phyloP scores from a whole-genome alignment of 2,888 invertebrate genomes.

The Philhelius pedissequus region DNA sequence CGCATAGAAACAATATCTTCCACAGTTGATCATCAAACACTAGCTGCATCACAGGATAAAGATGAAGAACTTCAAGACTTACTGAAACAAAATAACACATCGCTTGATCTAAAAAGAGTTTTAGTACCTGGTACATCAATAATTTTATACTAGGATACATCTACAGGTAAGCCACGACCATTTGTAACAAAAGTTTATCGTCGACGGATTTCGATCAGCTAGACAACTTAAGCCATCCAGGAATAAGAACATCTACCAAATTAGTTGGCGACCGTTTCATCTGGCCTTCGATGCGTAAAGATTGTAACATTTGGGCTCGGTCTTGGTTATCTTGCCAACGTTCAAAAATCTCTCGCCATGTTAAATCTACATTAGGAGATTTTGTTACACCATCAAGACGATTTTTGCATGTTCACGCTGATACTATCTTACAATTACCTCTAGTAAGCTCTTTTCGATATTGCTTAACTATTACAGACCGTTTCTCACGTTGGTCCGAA shows the following conservation, averaged over 20 bases:
- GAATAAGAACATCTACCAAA: background rate
- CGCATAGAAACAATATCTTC: background rate
- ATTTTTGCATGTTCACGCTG: too few relatives aligned
- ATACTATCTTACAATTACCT: background rate
- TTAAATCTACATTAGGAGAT: background rate
- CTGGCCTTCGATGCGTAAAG: background rate
- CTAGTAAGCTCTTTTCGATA: background rate
- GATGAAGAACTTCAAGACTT: background rate
- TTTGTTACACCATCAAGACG: too few relatives aligned
- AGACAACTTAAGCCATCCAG: background rate
- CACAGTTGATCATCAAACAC: background rate
- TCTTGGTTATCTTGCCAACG: background rate
- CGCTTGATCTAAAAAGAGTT: background rate
- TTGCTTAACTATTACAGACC: background rate
- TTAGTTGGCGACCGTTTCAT: background rate
- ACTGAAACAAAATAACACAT: background rate
- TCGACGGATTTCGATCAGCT: too few relatives aligned
- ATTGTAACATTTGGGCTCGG: background rate
- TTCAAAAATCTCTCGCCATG: background rate
- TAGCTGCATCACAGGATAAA: background rate
- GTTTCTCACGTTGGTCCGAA: background rate
- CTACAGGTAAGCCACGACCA: slow-evolving; percentile 7
- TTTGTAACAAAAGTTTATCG: too few relatives aligned
- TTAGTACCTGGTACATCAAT: too few relatives aligned
- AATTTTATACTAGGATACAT: background rate